phyloP scores from a whole-genome alignment of 2,797 vertebrate genomes.

The Acestrorhynchus altus region DNA sequence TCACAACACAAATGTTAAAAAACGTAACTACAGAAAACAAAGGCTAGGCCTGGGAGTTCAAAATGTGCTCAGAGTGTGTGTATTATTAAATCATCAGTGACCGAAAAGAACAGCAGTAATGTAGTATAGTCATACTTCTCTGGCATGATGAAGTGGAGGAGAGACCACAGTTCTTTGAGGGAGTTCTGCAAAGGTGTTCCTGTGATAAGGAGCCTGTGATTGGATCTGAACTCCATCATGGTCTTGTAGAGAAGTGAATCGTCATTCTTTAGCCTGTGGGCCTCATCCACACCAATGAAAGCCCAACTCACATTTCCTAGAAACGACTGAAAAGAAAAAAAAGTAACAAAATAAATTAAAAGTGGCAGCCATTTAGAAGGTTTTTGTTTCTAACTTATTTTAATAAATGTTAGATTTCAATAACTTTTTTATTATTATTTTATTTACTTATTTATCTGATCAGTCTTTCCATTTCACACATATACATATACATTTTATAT shows the following conservation, averaged over 20 bases:
- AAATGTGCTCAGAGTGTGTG: neutral
- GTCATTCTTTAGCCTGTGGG: constrained; percentile 96
- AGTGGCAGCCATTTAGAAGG: neutral
- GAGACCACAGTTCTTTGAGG: constrained; percentile 97
- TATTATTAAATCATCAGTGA: neutral
- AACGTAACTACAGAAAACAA: neutral
- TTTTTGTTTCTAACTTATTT: neutral
- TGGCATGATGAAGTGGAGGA: constrained; percentile 98
- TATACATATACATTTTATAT: no score
- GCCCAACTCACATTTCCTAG: constrained; percentile 94
- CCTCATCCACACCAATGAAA: constrained; percentile 97
- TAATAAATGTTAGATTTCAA: no score
- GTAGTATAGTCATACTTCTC: constrained; percentile 87
- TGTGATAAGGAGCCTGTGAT: constrained; percentile 96
- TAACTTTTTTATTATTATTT: no score
- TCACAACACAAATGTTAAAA: neutral
- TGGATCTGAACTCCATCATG: constrained; percentile 98
- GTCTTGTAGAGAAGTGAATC: constrained; percentile 98
- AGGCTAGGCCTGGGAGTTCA: neutral
- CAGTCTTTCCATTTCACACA: no score
- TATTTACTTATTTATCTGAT: no score
- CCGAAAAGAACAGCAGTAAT: neutral
- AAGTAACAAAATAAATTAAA: neutral
- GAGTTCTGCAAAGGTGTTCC: constrained; percentile 98
- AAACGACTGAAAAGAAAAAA: constrained; percentile 84